phyloP scores from a whole-genome alignment of 2,113 vertebrate species.

The Etheostoma spectabile region DNA sequence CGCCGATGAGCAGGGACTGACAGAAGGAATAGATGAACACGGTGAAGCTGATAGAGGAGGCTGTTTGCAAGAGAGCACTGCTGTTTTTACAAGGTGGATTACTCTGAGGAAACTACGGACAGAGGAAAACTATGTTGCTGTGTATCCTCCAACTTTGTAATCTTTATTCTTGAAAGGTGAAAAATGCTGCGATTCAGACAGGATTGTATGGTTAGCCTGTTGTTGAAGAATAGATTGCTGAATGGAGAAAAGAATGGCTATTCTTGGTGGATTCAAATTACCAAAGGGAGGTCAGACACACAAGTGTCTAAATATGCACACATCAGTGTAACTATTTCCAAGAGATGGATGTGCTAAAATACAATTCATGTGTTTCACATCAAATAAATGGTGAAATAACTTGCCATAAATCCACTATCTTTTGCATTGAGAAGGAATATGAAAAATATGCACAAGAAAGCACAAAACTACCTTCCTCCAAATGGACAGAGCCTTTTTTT shows the following conservation, averaged over 20 bases:
- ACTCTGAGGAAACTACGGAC: not conserved
- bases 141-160: slow-evolving; percentile 16
- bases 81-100: slow-evolving; percentile 26
- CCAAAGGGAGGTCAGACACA: not conserved
- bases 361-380: not conserved
- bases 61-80: slow-evolving; percentile 4
- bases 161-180: slow-evolving; percentile 15
- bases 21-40: slow-evolving; percentile 66
- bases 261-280: not conserved
- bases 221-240: not conserved
- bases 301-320: not conserved
- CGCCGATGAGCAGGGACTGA: slow-evolving; percentile 54
- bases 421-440: not conserved
- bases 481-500: not conserved
- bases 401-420: not conserved
- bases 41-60: slow-evolving; percentile 54
- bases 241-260: slow-evolving; percentile 1
- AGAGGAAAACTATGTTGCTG: not conserved
- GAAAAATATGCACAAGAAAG: not conserved
- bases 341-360: not conserved
- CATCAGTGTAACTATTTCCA: not conserved
- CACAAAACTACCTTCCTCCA: not conserved
- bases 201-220: slow-evolving; percentile 10
- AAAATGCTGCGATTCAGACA: not conserved
- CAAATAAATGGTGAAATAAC: not conserved